phyloP scores from a whole-genome alignment of 2,113 vertebrate genomes.

The Vicugna pacos region DNA sequence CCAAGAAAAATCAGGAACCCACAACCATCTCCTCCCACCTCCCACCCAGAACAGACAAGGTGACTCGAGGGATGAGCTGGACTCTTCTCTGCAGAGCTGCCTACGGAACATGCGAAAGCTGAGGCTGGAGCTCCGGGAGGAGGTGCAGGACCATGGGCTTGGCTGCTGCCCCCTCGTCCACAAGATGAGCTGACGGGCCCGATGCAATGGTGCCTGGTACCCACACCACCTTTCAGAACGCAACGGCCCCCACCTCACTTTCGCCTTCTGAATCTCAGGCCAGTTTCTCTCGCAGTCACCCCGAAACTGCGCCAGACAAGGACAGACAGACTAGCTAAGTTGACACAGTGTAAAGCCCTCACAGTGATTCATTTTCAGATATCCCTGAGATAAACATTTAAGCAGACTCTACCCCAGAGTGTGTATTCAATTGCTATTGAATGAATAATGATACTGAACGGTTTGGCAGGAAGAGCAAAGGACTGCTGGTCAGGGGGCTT shows the following conservation, averaged over 20 bases:
- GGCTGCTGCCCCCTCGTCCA: rapidly evolving
- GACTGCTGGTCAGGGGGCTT: background rate
- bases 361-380: background rate
- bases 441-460: background rate
- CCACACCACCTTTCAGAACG: background rate
- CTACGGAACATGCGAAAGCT: too few species aligned
- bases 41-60: background rate
- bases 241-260: rapidly evolving
- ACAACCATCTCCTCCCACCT: rapidly evolving
- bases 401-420: background rate
- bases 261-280: background rate
- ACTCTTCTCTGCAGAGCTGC: background rate
- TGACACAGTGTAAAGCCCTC: background rate
- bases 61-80: background rate
- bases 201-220: rapidly evolving
- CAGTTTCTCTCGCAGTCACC: background rate
- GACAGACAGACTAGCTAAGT: too few species aligned
- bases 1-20: background rate
- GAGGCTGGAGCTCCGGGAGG: background rate
- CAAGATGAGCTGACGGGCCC: rapidly evolving
- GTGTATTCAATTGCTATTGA: background rate
- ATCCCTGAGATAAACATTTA: background rate
- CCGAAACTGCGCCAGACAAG: background rate
- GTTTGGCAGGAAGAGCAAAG: background rate
- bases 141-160: too few species aligned